Evolutionary conservation across 2,888 invertebrate genomes (phyloP), one percentile per base, ranked within the genome.

Genomic region (Pollenia griseotomentosa): DNA sequence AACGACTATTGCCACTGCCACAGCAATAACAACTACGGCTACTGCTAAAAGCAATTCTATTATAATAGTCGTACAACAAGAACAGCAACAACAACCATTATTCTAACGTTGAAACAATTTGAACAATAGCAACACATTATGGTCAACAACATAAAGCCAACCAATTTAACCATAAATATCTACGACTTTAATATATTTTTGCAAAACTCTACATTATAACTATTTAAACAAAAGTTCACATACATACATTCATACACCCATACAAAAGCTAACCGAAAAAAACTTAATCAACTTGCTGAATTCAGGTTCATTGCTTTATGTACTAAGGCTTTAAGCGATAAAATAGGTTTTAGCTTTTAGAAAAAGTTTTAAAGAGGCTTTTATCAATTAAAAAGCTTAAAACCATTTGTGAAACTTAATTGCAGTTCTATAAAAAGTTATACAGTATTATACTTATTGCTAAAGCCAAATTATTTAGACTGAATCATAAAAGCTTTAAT

Each of bases 101-200:
- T 19, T 57, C 51, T 23, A 74, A 44, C 40, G 23, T 48, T 63
- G 71, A 61, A 57, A 63, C 68, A 83, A 80, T 79, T 85, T 77
- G 8, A 84, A 88, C 75, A 86, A 85, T 79, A 68, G 83, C 86
- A 86, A 86, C 81, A 78, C 71, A 83, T 86, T 86, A 73, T 83
- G 77, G 83, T 81, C 84, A 81, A 57, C 77, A 73, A 46, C 53
- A 59, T 55, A 53, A 83, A 78, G 61, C 73, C 73, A 68, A 82
- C 63, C 82, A 83, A 74, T 73, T 68, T 68, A 81, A 61, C 77
- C 73, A 81, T 84, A 81, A 75, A 81, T 44, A 81, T 81, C 33
- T 11, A 48, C 10, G 46, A 40, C 7, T 61, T 14, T 51, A 57
- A 73, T 46, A 57, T 44, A 71, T 14, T n/a, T 51, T 78, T 61